These are phyloP conservation scores for Tipula lateralis DNA, from an alignment of 2,888 invertebrate genomes.

Conservation along the genomic window DNA sequence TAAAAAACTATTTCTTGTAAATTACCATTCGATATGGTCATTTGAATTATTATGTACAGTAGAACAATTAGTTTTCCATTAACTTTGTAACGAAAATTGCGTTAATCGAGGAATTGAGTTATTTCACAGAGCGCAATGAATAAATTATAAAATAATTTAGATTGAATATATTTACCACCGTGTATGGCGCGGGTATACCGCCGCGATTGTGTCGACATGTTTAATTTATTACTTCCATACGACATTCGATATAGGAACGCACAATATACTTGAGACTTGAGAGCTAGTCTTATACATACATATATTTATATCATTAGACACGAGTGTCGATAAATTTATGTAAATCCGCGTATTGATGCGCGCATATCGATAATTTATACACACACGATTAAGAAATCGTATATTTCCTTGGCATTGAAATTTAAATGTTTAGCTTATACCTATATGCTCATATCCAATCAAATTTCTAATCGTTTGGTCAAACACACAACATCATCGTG, in stretches of 20 bases:
- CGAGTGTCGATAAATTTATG: background rate
- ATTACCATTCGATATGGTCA: background rate
- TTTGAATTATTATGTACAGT: background rate
- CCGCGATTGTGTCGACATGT: background rate
- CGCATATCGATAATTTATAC: too few species aligned
- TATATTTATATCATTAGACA: background rate
- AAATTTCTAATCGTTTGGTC: background rate
- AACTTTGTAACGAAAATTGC: background rate
- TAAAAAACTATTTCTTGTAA: background rate
- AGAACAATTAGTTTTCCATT: background rate
- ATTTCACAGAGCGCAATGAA: background rate
- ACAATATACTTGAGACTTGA: background rate
- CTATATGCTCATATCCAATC: background rate
- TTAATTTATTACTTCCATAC: background rate
- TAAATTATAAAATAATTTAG: background rate
- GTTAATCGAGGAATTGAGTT: background rate
- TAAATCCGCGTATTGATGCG: background rate
- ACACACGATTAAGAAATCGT: background rate
- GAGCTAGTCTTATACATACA: background rate
- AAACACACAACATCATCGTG: background rate
- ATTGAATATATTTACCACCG: background rate
- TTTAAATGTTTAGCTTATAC: background rate
- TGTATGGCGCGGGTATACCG: background rate
- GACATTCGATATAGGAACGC: background rate
- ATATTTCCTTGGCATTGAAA: background rate